Conservation (phyloP, 2,113 vertebrate species). For the Mola mola region DNA sequence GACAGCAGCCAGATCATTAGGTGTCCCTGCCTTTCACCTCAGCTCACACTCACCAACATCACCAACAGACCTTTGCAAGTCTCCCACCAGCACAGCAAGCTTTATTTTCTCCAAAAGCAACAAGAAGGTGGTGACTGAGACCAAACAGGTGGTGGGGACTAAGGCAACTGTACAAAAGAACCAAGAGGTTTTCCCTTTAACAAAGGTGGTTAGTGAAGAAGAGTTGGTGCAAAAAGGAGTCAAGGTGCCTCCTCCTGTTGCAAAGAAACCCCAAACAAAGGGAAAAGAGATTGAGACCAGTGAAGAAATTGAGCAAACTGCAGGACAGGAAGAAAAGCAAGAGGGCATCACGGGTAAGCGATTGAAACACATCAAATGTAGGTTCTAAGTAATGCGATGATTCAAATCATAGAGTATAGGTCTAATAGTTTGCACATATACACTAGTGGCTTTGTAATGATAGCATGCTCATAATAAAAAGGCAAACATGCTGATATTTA, state of each 20-base stretch:
- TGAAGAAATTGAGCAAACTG: conserved; percentile 62
- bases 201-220: conserved; percentile 70
- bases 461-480: not conserved
- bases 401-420: too few species aligned
- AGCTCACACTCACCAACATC: conserved; percentile 65
- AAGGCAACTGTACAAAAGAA: conserved; percentile 82
- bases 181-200: conserved; percentile 81
- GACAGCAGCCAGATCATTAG: conserved; percentile 80
- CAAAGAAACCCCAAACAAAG: conserved; percentile 86
- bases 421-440: too few species aligned
- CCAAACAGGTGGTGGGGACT: conserved; percentile 72
- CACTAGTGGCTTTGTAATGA: not conserved
- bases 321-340: conserved; percentile 66
- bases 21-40: conserved; percentile 55
- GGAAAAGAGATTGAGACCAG: conserved; percentile 55
- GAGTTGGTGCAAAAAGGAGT: conserved; percentile 71
- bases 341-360: conserved; percentile 66
- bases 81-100: conserved; percentile 89
- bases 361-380: not conserved
- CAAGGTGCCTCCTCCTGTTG: conserved; percentile 91
- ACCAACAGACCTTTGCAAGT: conserved; percentile 73
- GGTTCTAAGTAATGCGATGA: not conserved
- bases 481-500: not conserved
- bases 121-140: conserved; percentile 85
- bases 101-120: conserved; percentile 94